A percentile compares a stretch with the other conserved stretches of the same genome.
phyloP scores from a whole-genome alignment of 1,140 invertebrate species.

The Drosophila sp. region DNA sequence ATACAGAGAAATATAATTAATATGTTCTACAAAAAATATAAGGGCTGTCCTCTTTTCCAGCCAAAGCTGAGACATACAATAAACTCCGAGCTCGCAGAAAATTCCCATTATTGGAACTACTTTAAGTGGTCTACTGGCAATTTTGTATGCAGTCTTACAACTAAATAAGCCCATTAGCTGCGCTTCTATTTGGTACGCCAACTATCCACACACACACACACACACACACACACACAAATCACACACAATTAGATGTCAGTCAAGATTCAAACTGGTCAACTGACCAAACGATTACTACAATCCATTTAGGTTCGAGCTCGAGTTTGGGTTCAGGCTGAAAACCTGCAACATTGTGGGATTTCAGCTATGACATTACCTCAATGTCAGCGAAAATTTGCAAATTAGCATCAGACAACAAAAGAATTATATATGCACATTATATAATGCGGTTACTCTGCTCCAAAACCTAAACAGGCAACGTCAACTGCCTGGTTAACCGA shows the following conservation, averaged over 20 bases:
- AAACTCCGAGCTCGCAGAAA: neutral
- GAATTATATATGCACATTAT: slow-evolving; percentile 75
- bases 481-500: slow-evolving; percentile 38
- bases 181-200: slow-evolving; percentile 28
- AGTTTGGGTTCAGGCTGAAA: neutral
- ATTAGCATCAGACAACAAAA: slow-evolving; percentile 77
- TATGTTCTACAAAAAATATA: no score
- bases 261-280: slow-evolving; percentile 52
- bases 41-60: neutral
- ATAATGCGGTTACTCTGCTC: slow-evolving; percentile 43
- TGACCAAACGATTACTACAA: slow-evolving; percentile 3
- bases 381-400: slow-evolving; percentile 70
- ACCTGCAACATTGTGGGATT: slow-evolving; percentile 3
- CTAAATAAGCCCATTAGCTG: slow-evolving; percentile 36
- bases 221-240: slow-evolving; percentile 28
- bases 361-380: slow-evolving; percentile 69
- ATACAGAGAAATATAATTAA: no score
- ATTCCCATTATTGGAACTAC: slow-evolving; percentile 1
- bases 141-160: slow-evolving; percentile 11
- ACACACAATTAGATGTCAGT: slow-evolving; percentile 69
- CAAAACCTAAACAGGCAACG: slow-evolving; percentile 29
- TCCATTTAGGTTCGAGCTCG: neutral
- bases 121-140: slow-evolving; percentile 26
- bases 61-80: neutral
- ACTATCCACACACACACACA: slow-evolving; percentile 15